Conservation (phyloP, 2,113 vertebrate genomes). For the Rhea americana region DNA sequence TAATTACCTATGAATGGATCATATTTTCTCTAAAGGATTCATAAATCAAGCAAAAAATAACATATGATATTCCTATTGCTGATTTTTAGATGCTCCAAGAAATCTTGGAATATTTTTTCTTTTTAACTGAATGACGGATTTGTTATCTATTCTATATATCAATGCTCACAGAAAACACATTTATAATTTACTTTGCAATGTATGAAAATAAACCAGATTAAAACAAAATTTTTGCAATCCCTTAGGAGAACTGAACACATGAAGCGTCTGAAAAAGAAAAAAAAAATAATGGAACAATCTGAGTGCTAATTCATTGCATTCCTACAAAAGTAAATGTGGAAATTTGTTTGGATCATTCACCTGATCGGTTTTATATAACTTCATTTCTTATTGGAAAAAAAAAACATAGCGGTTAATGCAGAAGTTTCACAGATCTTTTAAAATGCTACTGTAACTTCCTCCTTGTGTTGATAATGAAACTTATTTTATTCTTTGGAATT, state of each 20-base stretch:
- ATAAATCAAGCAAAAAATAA: background rate
- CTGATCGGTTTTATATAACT: background rate
- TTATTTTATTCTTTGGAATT: background rate
- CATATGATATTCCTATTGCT: background rate
- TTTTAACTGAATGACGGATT: background rate
- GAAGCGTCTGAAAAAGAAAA: background rate
- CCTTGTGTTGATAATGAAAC: background rate
- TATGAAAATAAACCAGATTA: background rate
- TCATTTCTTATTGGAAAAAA: background rate
- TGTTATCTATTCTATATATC: background rate
- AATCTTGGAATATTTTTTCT: background rate
- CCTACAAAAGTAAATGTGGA: background rate
- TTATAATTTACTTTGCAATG: background rate
- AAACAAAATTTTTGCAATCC: background rate
- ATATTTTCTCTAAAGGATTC: background rate
- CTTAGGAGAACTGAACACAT: background rate
- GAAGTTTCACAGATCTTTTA: background rate
- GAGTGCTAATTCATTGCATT: background rate
- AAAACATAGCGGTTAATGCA: background rate
- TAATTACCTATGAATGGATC: background rate
- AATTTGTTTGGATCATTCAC: background rate
- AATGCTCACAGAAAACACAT: background rate
- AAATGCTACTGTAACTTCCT: background rate
- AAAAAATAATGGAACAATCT: background rate
- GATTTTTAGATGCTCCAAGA: background rate